Evolutionary conservation across 2,797 vertebrate species (phyloP), one percentile per base, ranked within the genome.

Genomic region (Cynodonichthys magdalenae): DNA sequence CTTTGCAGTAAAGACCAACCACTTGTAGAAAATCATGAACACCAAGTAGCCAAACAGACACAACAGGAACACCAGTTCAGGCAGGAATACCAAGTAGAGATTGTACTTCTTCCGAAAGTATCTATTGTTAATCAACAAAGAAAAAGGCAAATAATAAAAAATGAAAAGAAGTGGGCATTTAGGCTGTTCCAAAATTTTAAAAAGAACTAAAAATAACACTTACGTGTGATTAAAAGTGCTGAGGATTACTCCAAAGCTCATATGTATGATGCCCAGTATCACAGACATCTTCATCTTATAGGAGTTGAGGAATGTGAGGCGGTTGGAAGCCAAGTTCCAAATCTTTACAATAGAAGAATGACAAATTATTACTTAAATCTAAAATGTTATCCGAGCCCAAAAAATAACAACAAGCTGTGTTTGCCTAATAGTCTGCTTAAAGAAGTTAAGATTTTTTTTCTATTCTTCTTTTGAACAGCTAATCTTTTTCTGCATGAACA

Each of bases 261-360:
- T 99, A 85, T 99, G 98, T 75, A 93, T 57, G 64, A 99, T 83
- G 44, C 98, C 98, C 69, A 99, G 59, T 84, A 98, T 99, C 69
- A 99, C 94, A 2, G 98, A 99, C 98, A 99, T 98, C 90, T 99
- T 99, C 98, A 99, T 99, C 82, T 99, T 99, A 77, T 97, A 99
- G 20, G 98, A 99, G 88, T 99, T 99, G 19, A 99, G 89, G 84
- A 99, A 99, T 45, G 94, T 96, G 63, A 99, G 96, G 2, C 95
- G 95, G 72, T 99, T 99, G 57, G 85, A 85, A 29, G 98, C 97
- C 85, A 99, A 87, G 90, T 97, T 99, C 98, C 98, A 99, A 54
- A 99, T 96, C 98, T 99, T 66, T 29, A 73, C 48, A 75, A 61
- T 1, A 15, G 17, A 64, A 68, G 28, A 5, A 75, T 3, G 62